Conservation (phyloP, 1,140 invertebrate genomes). For the Himalopsyche phryganea region DNA sequence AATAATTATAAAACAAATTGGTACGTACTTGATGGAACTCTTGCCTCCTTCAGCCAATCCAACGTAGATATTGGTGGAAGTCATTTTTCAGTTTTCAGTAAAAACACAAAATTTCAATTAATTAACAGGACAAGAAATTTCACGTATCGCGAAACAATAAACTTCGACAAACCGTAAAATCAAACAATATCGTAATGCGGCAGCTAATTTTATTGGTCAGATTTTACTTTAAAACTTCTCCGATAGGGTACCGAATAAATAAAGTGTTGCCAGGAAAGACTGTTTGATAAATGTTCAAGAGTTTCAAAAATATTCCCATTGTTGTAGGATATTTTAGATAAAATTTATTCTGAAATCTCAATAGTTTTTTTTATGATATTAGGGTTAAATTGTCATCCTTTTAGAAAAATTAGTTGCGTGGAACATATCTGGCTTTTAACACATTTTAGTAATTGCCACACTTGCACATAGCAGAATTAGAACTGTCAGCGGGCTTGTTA, state of each 20-base stretch:
- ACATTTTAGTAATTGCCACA: no score
- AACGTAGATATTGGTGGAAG: constrained; percentile 36
- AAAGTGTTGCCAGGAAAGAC: constrained; percentile 13
- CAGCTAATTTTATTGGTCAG: constrained; percentile 23
- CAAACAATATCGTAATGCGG: constrained; percentile 22
- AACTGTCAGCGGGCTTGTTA: constrained; percentile 5
- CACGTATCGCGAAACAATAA: constrained; percentile 13
- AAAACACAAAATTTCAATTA: constrained; percentile 11
- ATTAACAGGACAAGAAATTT: constrained; percentile 16
- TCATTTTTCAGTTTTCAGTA: constrained; percentile 30
- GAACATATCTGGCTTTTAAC: no score
- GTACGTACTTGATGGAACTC: constrained; percentile 37
- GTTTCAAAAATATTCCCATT: no score
- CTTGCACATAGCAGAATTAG: no score
- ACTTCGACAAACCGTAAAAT: constrained; percentile 15
- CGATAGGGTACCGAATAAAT: constrained; percentile 20
- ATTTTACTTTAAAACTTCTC: constrained; percentile 23
- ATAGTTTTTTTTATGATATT: no score
- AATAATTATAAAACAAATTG: not conserved
- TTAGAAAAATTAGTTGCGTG: no score
- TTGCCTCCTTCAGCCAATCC: constrained; percentile 29
- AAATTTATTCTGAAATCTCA: no score
- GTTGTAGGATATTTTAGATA: no score
- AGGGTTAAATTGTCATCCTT: no score
- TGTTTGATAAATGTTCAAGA: no score